These are phyloP conservation scores for Heliopora coerulea DNA, from an alignment of 92 coral and sea anemone species.

Conservation along the genomic window DNA sequence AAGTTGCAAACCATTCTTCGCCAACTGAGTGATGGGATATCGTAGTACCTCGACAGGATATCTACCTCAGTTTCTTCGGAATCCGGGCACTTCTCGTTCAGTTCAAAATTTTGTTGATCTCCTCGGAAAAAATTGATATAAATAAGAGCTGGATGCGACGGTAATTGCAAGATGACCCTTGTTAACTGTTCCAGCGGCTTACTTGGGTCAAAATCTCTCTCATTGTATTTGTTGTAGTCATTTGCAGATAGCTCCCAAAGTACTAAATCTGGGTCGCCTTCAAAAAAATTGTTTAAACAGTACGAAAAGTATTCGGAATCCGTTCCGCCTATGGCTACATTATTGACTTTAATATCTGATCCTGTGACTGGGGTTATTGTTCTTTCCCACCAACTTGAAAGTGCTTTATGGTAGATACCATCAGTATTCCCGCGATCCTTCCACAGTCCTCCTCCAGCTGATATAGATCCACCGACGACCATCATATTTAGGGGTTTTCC, in stretches of 20 bases:
- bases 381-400: conserved; percentile 85
- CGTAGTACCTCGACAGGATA: conserved; percentile 76
- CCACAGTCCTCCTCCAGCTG: conserved; percentile 97
- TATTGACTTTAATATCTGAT: conserved; percentile 63
- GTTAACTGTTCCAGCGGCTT: conserved; percentile 87
- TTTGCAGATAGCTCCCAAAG: conserved; percentile 98
- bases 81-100: conserved; percentile 82
- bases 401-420: conserved; percentile 84
- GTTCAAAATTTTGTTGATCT: conserved; percentile 71
- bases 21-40: conserved; percentile 91
- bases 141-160: conserved; percentile 89
- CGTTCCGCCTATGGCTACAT: conserved; percentile 91
- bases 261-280: conserved; percentile 73
- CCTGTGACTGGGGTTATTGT: conserved; percentile 70
- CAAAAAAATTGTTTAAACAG: conserved; percentile 82
- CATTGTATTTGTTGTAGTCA: conserved; percentile 75
- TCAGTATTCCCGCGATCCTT: conserved; percentile 84
- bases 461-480: conserved; percentile 94
- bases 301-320: conserved; percentile 97
- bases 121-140: conserved; percentile 88
- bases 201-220: conserved; percentile 79
- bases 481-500: conserved; percentile 64
- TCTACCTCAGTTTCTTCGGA: conserved; percentile 94
- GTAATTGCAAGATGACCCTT: conserved; percentile 73
- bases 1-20: conserved; percentile 82